These are phyloP conservation scores for Phodopus roborovskii DNA, from an alignment of 2,113 vertebrate genomes.

Conservation along the genomic window DNA sequence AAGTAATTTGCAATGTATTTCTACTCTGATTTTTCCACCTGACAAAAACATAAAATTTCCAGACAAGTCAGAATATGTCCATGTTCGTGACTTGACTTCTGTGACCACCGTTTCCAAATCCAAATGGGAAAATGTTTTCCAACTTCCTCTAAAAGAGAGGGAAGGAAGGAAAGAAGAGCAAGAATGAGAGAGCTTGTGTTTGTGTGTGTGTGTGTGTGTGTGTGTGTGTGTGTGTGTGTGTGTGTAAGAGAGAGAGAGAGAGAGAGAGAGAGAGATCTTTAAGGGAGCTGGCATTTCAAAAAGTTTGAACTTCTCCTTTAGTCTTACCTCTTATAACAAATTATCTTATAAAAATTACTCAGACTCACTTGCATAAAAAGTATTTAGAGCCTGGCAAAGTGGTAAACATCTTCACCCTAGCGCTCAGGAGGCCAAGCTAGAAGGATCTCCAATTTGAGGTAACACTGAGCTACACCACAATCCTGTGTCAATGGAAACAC, in stretches of 20 bases:
- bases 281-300: not conserved
- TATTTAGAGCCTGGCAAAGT: not conserved
- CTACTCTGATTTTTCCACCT: not conserved
- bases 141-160: not conserved
- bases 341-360: not conserved
- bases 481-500: not conserved
- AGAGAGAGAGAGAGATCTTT: not conserved
- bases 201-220: no score
- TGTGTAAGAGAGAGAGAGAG: not conserved
- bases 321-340: not conserved
- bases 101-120: not conserved
- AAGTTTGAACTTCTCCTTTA: not conserved
- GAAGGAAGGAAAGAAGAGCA: fast-evolving
- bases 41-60: not conserved
- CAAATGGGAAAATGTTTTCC: constrained; percentile 1
- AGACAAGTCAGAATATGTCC: not conserved
- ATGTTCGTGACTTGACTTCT: not conserved
- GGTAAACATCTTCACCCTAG: not conserved
- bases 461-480: not conserved
- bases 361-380: not conserved
- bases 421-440: not conserved
- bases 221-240: no score
- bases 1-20: not conserved
- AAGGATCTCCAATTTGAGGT: not conserved
- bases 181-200: not conserved